Conservation (phyloP, 2,797 vertebrate genomes). For the Eidolon dupreanum region DNA sequence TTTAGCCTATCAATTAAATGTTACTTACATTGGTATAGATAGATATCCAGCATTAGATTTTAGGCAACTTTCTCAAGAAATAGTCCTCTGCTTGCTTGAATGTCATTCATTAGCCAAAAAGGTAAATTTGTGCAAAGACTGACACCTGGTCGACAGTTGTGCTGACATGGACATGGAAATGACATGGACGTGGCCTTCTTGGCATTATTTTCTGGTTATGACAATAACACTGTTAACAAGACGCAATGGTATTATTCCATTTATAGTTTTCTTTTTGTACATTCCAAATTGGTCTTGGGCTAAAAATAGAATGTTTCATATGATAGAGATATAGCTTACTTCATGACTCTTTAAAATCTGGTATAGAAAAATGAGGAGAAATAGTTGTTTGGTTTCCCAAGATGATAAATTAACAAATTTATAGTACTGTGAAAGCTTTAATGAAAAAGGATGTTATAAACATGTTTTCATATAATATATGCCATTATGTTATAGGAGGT, state of each 20-base stretch:
- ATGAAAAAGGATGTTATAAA: background rate
- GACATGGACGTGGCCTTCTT: fast-evolving
- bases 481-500: background rate
- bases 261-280: background rate
- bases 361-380: background rate
- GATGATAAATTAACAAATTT: background rate
- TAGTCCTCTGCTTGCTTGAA: background rate
- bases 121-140: background rate
- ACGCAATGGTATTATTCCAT: background rate
- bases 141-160: background rate
- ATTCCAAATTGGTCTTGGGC: background rate
- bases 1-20: background rate
- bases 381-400: background rate
- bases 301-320: background rate
- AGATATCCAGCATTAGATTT: conserved; percentile 17
- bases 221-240: background rate
- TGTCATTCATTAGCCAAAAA: background rate
- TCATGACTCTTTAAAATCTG: background rate
- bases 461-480: background rate
- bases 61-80: background rate
- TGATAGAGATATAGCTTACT: background rate
- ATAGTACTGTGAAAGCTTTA: background rate
- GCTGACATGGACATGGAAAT: background rate
- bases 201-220: background rate
- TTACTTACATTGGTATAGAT: background rate